A percentile compares a stretch with the other conserved stretches of the same genome.
phyloP scores from a whole-genome alignment of 1,140 invertebrate genomes.

The Varroa destructor region DNA sequence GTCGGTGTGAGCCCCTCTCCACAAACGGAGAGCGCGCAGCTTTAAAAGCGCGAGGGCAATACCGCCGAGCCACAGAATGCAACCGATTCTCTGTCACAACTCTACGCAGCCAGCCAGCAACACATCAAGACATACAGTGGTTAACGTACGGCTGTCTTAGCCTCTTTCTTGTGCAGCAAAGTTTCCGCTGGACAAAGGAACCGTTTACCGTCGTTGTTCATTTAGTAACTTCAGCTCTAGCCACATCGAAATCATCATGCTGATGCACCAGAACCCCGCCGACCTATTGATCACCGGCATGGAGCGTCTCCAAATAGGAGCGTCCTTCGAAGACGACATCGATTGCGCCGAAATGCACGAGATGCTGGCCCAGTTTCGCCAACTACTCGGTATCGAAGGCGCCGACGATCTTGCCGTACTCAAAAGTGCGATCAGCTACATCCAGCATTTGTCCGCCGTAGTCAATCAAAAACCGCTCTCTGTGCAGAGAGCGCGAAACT shows the following conservation, averaged over 20 bases:
- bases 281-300: background rate
- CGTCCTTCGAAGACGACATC: conserved; percentile 4
- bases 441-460: conserved; percentile 8
- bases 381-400: background rate
- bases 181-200: background rate
- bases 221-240: background rate
- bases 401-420: conserved; percentile 10
- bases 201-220: background rate
- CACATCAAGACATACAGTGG: background rate
- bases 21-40: too few relatives aligned
- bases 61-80: background rate
- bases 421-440: conserved; percentile 12
- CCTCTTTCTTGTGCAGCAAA: background rate
- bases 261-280: conserved; percentile 6
- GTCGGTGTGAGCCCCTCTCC: too few relatives aligned
- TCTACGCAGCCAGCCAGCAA: background rate
- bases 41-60: too few relatives aligned
- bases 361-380: conserved; percentile 14
- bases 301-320: conserved; percentile 16
- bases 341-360: conserved; percentile 5
- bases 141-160: background rate
- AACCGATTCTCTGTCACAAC: background rate
- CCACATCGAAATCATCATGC: background rate
- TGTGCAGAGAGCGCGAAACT: background rate
- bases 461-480: conserved; percentile 15